Conservation (phyloP, 2,113 vertebrate genomes). For the Notothenia coriiceps region DNA sequence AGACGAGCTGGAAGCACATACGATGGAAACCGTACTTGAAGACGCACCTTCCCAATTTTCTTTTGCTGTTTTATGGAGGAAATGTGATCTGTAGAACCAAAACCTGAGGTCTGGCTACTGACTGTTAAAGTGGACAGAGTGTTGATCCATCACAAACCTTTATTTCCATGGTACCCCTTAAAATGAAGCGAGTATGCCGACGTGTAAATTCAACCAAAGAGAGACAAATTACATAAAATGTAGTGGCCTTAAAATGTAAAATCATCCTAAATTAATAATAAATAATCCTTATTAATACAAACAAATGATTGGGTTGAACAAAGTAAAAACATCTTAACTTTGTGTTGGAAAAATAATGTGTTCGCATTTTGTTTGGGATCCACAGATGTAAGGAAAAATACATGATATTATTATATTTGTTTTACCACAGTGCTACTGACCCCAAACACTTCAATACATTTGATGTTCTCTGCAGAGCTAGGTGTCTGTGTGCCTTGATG, state of each 20-base stretch:
- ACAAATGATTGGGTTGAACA: not conserved
- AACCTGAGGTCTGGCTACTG: not conserved
- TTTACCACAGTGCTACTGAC: conserved; percentile 5
- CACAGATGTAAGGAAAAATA: not conserved
- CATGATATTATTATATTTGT: not conserved
- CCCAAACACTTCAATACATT: not conserved
- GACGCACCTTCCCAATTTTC: not conserved
- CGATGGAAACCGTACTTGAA: conserved; percentile 25
- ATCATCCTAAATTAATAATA: not conserved
- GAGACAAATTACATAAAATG: not conserved
- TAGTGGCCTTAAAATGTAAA: not conserved
- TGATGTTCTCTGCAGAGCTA: conserved; percentile 39
- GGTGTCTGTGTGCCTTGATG: conserved; percentile 70
- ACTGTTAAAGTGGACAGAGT: not conserved
- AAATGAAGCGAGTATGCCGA: not conserved
- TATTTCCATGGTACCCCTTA: not conserved
- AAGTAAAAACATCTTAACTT: too few relatives aligned
- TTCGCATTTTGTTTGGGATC: not conserved
- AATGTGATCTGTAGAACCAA: not conserved
- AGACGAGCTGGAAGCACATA: not conserved
- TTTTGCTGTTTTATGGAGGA: not conserved
- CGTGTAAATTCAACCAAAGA: not conserved
- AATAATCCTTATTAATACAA: not conserved
- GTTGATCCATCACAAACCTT: not conserved
- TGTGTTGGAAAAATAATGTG: not conserved